Percentiles rank a stretch among this genome's conserved stretches.
Evolutionary conservation across 2,888 invertebrate genomes (phyloP).

Genomic region (Terebella lapidaria): DNA sequence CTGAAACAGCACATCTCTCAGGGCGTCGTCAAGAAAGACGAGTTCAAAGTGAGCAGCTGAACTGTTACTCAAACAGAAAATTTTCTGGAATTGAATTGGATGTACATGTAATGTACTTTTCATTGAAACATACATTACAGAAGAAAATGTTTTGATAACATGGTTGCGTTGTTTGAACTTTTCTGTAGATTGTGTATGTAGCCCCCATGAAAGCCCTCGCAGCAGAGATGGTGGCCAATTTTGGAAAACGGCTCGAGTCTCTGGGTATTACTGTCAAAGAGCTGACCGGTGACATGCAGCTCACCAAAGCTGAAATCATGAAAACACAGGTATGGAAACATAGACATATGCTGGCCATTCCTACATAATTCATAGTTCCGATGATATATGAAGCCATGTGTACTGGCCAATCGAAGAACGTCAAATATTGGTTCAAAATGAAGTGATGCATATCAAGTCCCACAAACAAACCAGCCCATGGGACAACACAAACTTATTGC

Average conservation of each 20-base stretch:
- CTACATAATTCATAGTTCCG: too few species aligned
- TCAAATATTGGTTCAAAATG: too few species aligned
- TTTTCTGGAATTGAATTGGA: too few species aligned
- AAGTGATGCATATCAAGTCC: too few species aligned
- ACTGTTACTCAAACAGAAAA: too few species aligned
- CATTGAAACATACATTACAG: background rate
- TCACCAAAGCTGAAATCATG: conserved; percentile 87
- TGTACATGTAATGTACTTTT: background rate
- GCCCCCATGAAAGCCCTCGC: conserved; percentile 99
- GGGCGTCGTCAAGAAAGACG: conserved; percentile 78
- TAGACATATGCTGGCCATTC: too few species aligned
- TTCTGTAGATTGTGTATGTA: conserved; percentile 83
- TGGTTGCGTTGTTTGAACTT: too few species aligned
- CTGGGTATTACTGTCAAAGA: conserved; percentile 82
- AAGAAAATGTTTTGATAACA: background rate
- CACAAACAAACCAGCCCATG: too few species aligned
- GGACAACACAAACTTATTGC: conserved; percentile 41
- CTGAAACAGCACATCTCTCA: conserved; percentile 72
- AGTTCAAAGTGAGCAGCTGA: conserved; percentile 82
- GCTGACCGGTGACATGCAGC: conserved; percentile 95
- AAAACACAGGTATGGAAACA: conserved; percentile 71
- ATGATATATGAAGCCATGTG: background rate
- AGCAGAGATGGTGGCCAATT: conserved; percentile 95
- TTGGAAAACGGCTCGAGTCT: conserved; percentile 72
- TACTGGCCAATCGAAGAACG: background rate